Base-by-base conservation (phyloP, 2,797 vertebrate species). In the Selene dorsalis region DNA sequence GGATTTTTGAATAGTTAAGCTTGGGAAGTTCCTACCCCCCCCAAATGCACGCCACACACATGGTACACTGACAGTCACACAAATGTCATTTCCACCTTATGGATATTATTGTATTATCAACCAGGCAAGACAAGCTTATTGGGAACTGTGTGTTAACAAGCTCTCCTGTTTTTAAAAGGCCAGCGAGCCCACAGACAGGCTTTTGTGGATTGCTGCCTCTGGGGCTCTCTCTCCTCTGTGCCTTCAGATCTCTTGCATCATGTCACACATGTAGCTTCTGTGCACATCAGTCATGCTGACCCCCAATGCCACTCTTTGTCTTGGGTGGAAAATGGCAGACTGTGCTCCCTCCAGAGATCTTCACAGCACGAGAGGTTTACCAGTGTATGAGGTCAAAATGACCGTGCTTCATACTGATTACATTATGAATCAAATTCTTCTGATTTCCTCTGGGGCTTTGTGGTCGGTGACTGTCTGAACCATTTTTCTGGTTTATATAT, bases 291-390 rank as follows among this genome's bases (percentile, higher is more conserved):
- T 17, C 56, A 67, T 39, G 60, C 47, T 20, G n/a, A 17, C 30
- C 28, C 47, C 41, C 41, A 62, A 73, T 39, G 41, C 48, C 0
- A 1, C 24, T 56, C 60, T 73, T 28, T 53, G 58, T 72, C 45
- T 24, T 14, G 11, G 32, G 3, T 8, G 48, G 38, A 39, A 68
- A 57, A 58, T 22, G 32, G 24, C 24, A 12, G 56, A 30, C 43
- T n/a, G 1, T 20, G 38, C 35, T 74, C 32, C 57, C 14, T 28
- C 24, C 24, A 52, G 22, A 52, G 12, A 24, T 2, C n/a, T 52
- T 22, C 6, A 2, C 22, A 4, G 22, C 12, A 53, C 5, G 11
- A 14, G 12, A 53, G 50, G 22, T 53, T 24, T 24, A n/a, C 22
- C 22, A 6, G 12, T 14, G 50, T 24, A 4, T n/a, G n/a, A 22